Evolutionary conservation across 2,113 vertebrate genomes (phyloP).

Genomic region (Taurulus bubalis): DNA sequence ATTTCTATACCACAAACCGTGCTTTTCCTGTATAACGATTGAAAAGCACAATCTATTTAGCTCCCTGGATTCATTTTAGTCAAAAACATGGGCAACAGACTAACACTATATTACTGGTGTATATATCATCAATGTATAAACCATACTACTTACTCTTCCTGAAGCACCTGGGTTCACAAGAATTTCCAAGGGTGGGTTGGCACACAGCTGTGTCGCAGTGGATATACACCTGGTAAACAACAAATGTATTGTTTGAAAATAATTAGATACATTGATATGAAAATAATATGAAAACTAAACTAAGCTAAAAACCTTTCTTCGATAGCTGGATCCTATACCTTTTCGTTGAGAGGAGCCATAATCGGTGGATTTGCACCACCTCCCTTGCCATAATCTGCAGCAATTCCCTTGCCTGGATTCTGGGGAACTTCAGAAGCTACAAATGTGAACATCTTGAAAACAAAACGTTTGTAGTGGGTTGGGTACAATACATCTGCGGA

Average conservation of each 20-base stretch:
- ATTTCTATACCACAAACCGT: neutral
- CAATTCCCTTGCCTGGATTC: neutral
- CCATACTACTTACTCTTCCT: conserved; percentile 65
- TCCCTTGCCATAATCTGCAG: neutral
- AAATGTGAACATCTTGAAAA: conserved; percentile 83
- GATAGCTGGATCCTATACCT: conserved; percentile 32
- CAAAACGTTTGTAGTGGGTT: conserved; percentile 70
- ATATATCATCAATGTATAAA: neutral
- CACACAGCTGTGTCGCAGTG: conserved; percentile 70
- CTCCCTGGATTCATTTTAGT: neutral
- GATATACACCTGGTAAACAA: conserved; percentile 61
- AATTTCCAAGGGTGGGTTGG: conserved; percentile 25
- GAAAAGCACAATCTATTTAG: neutral
- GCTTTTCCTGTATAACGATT: neutral
- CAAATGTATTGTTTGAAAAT: neutral
- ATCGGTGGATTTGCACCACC: neutral
- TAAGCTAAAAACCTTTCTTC: neutral
- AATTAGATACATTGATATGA: neutral
- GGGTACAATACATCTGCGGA: conserved; percentile 58
- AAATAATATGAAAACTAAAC: neutral
- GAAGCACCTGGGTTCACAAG: conserved; percentile 64
- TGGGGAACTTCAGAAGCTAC: neutral
- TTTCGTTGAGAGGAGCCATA: conserved; percentile 47
- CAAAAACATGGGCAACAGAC: neutral
- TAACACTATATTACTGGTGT: neutral